A percentile compares a stretch with the other conserved stretches of the same genome.
Evolutionary conservation across 2,888 invertebrate genomes (phyloP).

Genomic region (Pristionchus mayeri): DNA sequence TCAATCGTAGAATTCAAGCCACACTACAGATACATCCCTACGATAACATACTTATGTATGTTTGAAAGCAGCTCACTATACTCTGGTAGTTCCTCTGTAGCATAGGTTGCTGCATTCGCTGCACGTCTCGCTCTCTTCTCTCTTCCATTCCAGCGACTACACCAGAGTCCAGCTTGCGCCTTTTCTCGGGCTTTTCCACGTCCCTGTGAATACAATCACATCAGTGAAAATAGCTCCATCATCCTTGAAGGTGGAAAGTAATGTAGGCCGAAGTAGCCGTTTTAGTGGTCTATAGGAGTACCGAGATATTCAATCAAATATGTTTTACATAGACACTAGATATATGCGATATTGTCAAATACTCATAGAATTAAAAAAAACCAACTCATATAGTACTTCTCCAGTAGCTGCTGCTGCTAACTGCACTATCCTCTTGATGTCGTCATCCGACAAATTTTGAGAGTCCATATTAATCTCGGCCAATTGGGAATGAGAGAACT

Average conservation of each 20-base stretch:
- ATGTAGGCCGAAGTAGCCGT: too few species aligned
- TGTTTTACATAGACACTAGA: too few species aligned
- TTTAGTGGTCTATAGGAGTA: too few species aligned
- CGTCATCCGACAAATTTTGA: conserved; percentile 60
- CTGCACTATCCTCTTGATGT: conserved; percentile 60
- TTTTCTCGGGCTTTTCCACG: conserved; percentile 2
- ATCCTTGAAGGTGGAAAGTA: too few species aligned
- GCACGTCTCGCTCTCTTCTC: not conserved
- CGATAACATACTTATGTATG: too few species aligned
- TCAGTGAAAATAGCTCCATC: not conserved
- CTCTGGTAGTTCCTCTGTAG: not conserved
- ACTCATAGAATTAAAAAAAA: not conserved
- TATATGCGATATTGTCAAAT: too few species aligned
- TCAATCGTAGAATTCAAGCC: too few species aligned
- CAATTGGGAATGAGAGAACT: conserved; percentile 60
- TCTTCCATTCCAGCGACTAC: not conserved
- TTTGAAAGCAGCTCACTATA: not conserved
- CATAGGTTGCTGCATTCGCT: too few species aligned
- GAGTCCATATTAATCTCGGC: conserved; percentile 60
- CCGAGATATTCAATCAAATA: too few species aligned
- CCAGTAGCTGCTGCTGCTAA: conserved; percentile 51
- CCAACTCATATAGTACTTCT: conserved; percentile 8
- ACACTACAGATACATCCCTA: too few species aligned
- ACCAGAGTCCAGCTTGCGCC: conserved; percentile 36
- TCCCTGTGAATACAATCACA: not conserved